Conservation (phyloP, 2,888 invertebrate species). For the Ormia ochracea region DNA sequence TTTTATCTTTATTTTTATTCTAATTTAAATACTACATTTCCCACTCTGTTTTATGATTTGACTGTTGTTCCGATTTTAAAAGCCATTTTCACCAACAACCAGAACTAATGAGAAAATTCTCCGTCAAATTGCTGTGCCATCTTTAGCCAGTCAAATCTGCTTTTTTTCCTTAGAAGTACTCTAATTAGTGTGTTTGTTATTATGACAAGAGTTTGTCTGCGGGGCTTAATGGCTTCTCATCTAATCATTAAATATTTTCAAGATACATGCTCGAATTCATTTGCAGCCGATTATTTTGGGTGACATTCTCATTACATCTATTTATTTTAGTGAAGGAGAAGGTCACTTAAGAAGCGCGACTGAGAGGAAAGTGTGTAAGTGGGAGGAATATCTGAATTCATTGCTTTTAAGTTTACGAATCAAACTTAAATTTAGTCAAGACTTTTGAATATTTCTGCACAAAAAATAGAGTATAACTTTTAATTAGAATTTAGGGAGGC, state of each 20-base stretch:
- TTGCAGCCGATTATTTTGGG: not conserved
- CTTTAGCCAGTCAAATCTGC: slow-evolving; percentile 25
- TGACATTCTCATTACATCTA: slow-evolving; percentile 30
- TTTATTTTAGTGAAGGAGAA: too few relatives aligned
- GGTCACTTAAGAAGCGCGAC: not conserved
- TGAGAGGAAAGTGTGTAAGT: not conserved
- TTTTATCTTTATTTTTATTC: not conserved
- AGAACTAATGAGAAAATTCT: slow-evolving; percentile 25
- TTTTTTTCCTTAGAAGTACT: slow-evolving; percentile 15
- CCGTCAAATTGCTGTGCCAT: not conserved
- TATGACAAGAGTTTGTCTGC: slow-evolving; percentile 31
- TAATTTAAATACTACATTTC: slow-evolving; percentile 36
- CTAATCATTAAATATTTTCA: slow-evolving; percentile 4
- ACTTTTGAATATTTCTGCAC: not conserved
- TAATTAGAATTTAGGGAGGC: slow-evolving; percentile 20
- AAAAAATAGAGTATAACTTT: slow-evolving; percentile 32
- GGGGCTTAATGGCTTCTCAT: slow-evolving; percentile 29
- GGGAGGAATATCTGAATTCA: not conserved
- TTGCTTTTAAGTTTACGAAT: slow-evolving; percentile 18
- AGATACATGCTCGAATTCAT: slow-evolving; percentile 4
- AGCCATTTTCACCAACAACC: slow-evolving; percentile 2
- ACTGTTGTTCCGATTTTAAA: slow-evolving; percentile 3
- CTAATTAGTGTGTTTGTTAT: slow-evolving; percentile 51
- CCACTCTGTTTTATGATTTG: slow-evolving; percentile 7
- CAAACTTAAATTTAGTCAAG: slow-evolving; percentile 36